Evolutionary conservation across 64 coral and sea anemone genomes (phyloP), one percentile per base, ranked within the genome.

Genomic region (Montipora cactus): DNA sequence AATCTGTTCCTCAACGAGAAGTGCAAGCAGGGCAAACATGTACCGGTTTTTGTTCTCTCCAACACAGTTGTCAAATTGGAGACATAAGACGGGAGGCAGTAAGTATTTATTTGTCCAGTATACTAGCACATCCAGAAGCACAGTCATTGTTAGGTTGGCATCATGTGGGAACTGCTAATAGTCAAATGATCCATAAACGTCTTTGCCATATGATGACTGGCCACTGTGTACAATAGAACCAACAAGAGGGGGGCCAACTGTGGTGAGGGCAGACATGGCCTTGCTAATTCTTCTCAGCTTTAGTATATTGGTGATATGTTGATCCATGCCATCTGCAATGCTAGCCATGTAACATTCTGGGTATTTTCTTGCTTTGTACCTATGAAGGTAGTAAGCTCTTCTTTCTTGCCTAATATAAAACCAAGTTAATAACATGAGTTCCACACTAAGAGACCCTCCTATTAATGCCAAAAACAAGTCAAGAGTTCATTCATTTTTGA

Each of bases 281-380:
- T 64, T 64, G 59, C 59, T 64, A 13, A 64, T 64, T 15, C 59
- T 64, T 64, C 59, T 64, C 59, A 64, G 59, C 59, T 64, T 64
- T 64, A 1, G 59, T 64, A 14, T 15, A 64, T 64, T 64, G 59
- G 59, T 64, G 59, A 1, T 81, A 14, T 92, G 66, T 59, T 92
- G 90, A 47, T 92, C 90, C 80, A 92, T 92, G 5, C 90, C 90
- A 92, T 84, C 90, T 74, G 59, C 59, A 9, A 64, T 64, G 59
- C 59, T 64, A 15, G 59, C 14, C 59, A 64, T 64, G 14, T 64
- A 64, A 64, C 13, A 8, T 64, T 64, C 59, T 14, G 59, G 59
- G 14, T 64, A 23, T 64, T 64, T 64, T 64, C 59, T 64, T 64
- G 59, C 59, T 64, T 64, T 64, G 59, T 64, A 64, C 59, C 59